phyloP scores from a whole-genome alignment of 2,797 vertebrate species.

The Hephaestus fuliginosus region DNA sequence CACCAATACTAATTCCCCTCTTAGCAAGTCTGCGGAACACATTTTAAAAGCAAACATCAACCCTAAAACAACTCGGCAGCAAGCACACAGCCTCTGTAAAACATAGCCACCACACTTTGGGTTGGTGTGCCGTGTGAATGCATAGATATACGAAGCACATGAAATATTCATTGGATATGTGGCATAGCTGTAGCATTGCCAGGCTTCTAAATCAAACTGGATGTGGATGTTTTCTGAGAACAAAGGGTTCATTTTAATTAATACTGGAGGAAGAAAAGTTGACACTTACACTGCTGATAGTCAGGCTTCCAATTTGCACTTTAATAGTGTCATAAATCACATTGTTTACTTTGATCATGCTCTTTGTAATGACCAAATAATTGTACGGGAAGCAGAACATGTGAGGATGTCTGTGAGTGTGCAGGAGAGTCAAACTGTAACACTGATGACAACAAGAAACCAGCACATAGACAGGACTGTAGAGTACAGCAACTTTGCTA shows the following conservation, averaged over 20 bases:
- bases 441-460: neutral
- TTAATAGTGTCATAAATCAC: slow-evolving; percentile 42
- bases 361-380: slow-evolving; percentile 25
- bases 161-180: slow-evolving; percentile 54
- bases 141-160: slow-evolving; percentile 39
- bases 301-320: slow-evolving; percentile 33
- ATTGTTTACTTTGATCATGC: slow-evolving; percentile 31
- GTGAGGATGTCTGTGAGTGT: slow-evolving; percentile 19
- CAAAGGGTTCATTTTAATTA: slow-evolving; percentile 29
- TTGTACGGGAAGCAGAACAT: slow-evolving; percentile 11
- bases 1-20: slow-evolving; percentile 49
- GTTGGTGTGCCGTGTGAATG: slow-evolving; percentile 17
- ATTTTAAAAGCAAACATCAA: slow-evolving; percentile 51
- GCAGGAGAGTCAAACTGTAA: neutral
- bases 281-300: slow-evolving; percentile 10
- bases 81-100: slow-evolving; percentile 6
- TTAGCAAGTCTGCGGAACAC: slow-evolving; percentile 23
- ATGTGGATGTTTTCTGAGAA: slow-evolving; percentile 10
- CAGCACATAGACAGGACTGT: neutral
- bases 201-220: slow-evolving; percentile 31
- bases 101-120: slow-evolving; percentile 22
- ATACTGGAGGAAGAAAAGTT: slow-evolving; percentile 15
- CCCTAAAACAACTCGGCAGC: slow-evolving; percentile 14
- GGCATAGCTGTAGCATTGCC: slow-evolving; percentile 11
- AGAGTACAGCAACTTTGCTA: neutral